Base-by-base conservation (phyloP, 2,888 invertebrate genomes). In the Pseudoips prasinana region DNA sequence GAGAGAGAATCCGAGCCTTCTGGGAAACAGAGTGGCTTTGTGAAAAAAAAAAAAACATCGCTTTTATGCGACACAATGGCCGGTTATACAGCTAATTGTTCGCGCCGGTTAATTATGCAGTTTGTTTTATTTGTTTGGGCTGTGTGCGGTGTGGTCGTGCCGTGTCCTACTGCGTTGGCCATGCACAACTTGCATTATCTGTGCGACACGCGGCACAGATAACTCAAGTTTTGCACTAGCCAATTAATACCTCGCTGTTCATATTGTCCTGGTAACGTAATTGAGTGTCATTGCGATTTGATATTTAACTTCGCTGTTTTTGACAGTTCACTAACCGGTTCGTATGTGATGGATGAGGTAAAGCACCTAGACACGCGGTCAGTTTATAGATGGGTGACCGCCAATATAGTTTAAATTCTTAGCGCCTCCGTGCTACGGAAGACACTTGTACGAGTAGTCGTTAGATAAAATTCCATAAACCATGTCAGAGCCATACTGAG, bases 71-170 rank as follows among this genome's bases (percentile, higher is more conserved):
- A 76, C 79, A 83, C 80, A 78, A 79, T 74, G 64, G 72, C 71
- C 69, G 72, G 76, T 78, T 81, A 78, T 74, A 80, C 80, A 83
- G 81, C 77, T 82, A 84, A 83, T 82, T 81, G 73, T 79, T 76
- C 74, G 70, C 73, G 69, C 71, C 71, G 70, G 72, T 73, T 83
- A 80, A 82, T 84, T 80, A 80, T 81, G 70, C 73, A 72, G 62
- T 60, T 59, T 51, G 72, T 66, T 75, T 67, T 77, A 71, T 77
- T 80, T 74, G 72, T 56, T 50, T 45, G 64, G 57, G 62, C 50
- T 57, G 52, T 61, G 56, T 56, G 55, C 20, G 20, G 20, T 7
- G 20, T 2, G 20, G 7, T 20, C 7, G 20, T 20, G 48, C 39
- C 34, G 25, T 19, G 25, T 17, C 43, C 33, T 38, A 48, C 38